Percentiles rank a stretch among this genome's conserved stretches.
Conservation (phyloP, 2,113 vertebrate genomes). For the Zapus hudsonius region DNA sequence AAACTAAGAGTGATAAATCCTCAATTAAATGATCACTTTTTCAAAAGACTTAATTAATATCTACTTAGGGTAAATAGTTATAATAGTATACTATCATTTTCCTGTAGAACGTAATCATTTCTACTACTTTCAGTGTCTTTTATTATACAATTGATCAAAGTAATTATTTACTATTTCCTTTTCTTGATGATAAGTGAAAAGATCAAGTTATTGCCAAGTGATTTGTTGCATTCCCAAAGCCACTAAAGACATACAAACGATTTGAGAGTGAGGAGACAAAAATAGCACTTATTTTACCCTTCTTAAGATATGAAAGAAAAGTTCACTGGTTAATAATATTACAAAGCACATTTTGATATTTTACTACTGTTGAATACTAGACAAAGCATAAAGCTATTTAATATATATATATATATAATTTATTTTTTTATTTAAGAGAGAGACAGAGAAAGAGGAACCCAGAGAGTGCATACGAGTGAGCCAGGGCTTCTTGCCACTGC, state of each 20-base stretch:
- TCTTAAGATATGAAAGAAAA: neutral
- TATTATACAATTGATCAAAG: neutral
- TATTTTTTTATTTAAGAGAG: too few species aligned
- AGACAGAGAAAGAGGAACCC: too few species aligned
- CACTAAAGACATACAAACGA: neutral
- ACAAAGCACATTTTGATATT: constrained; percentile 13
- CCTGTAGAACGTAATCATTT: neutral
- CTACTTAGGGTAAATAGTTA: neutral
- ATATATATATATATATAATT: too few species aligned
- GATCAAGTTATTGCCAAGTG: neutral
- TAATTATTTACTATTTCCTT: constrained; percentile 8
- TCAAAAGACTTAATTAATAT: neutral
- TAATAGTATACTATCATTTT: neutral
- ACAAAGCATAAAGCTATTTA: neutral
- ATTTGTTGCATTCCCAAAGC: neutral
- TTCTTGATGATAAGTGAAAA: neutral
- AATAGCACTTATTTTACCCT: neutral
- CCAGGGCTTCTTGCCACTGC: too few species aligned
- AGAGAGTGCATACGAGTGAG: too few species aligned
- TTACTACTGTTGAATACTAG: neutral
- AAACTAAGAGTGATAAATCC: constrained; percentile 7
- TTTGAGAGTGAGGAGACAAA: neutral
- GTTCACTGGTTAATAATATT: neutral
- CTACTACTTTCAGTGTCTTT: neutral
- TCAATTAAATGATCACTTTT: neutral